Percentiles rank a stretch among this genome's conserved stretches.
Evolutionary conservation across 2,113 vertebrate genomes (phyloP).

Genomic region (Heterotilapia buettikoferi): DNA sequence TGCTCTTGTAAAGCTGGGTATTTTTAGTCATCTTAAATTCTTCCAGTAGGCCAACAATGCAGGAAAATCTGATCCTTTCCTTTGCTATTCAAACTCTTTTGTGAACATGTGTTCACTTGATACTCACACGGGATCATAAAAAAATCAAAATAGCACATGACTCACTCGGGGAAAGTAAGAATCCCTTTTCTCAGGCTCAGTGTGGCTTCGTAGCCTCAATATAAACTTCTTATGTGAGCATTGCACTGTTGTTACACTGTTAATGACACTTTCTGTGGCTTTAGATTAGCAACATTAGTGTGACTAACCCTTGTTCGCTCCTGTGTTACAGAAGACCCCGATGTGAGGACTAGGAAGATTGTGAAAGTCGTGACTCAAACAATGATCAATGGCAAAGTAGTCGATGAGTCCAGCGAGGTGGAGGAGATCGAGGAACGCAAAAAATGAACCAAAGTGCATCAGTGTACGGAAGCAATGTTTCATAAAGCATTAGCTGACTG

Average conservation of each 20-base stretch:
- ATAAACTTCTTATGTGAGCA: not conserved
- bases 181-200: not conserved
- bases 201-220: not conserved
- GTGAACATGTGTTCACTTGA: not conserved
- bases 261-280: not conserved
- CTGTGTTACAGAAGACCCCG: conserved; percentile 68
- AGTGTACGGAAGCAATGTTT: not conserved
- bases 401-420: conserved; percentile 75
- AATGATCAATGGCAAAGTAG: conserved; percentile 76
- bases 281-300: not conserved
- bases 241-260: not conserved
- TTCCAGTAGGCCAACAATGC: not conserved
- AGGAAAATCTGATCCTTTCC: not conserved
- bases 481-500: not conserved
- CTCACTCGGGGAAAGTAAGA: not conserved
- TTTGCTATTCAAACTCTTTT: not conserved
- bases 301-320: not conserved
- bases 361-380: conserved; percentile 79
- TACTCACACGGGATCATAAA: not conserved
- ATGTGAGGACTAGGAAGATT: conserved; percentile 75
- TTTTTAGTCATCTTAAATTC: not conserved
- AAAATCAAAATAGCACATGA: not conserved
- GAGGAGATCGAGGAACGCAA: conserved; percentile 74
- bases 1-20: not conserved
- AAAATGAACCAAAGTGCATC: conserved; percentile 50